These are phyloP conservation scores for Merodon equestris DNA, from an alignment of 2,888 invertebrate genomes.

Conservation along the genomic window DNA sequence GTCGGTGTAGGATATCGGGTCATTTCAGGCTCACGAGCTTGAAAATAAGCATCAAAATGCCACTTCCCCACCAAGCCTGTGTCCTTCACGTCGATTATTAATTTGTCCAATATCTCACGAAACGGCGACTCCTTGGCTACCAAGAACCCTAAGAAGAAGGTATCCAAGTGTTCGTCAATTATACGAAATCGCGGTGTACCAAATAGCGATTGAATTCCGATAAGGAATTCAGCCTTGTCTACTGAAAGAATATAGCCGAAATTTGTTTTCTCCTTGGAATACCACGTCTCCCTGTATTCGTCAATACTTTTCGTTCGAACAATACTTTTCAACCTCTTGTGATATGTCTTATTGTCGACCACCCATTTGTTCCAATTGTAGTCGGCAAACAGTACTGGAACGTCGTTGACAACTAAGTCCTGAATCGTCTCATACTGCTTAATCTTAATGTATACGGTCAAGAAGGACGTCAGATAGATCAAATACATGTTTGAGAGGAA, in stretches of 20 bases:
- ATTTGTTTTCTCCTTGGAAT: constrained; percentile 31
- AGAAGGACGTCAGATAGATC: constrained; percentile 40
- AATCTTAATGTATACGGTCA: constrained; percentile 39
- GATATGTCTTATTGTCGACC: not conserved
- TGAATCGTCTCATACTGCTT: constrained; percentile 29
- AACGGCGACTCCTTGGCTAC: constrained; percentile 30
- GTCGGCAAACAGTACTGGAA: constrained; percentile 20
- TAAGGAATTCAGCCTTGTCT: constrained; percentile 25
- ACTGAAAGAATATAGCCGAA: constrained; percentile 16
- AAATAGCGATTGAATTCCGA: not conserved
- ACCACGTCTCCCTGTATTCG: not conserved
- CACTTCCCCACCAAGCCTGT: constrained; percentile 36
- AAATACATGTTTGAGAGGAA: constrained; percentile 34
- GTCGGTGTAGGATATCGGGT: no score
- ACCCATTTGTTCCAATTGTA: constrained; percentile 13
- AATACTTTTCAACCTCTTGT: constrained; percentile 17
- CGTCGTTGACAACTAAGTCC: constrained; percentile 37
- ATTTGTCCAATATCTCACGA: constrained; percentile 13
- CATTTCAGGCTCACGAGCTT: no score
- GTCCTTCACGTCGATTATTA: constrained; percentile 13
- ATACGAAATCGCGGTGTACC: constrained; percentile 13
- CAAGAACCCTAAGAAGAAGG: not conserved
- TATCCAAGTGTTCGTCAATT: constrained; percentile 7
- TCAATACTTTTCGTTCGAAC: not conserved
- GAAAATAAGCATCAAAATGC: constrained; percentile 5